Evolutionary conservation across 2,113 vertebrate species (phyloP), one percentile per base, ranked within the genome.

Genomic region (Pica pica): DNA sequence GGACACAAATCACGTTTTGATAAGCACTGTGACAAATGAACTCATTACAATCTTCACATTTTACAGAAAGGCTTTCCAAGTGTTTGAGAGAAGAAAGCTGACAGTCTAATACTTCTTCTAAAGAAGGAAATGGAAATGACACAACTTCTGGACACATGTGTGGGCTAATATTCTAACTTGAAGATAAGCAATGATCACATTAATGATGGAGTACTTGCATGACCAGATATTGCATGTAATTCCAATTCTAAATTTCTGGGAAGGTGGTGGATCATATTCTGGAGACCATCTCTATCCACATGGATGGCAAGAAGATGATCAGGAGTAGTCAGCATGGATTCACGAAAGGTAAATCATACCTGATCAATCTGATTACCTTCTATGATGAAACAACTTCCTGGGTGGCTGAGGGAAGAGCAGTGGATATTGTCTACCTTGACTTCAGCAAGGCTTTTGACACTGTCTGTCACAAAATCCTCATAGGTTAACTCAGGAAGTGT

Each of bases 331-430:
- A 68, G 7, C 37, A 35, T 67, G 21, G 7, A 27, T 22, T 76
- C 31, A 50, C 14, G 22, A 50, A 50, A 50, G 21, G 13, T 31
- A 59, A 59, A 26, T 27, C 17, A 31, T 42, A 21, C 6, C 53
- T 50, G 26, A 27, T 42, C 21, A 35, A 26, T 13, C 9, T 50
- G 9, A 44, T 44, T 52, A 8, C 17, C 5, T 59, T 44, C 26
- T 52, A 9, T 0, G 0, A 35, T 22, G 15, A 37, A 77, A 20
- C 4, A 33, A 7, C 18, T 68, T 59, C 14, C 27, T 27, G 15
- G 53, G 42, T 10, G 22, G 37, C 52, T 37, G 37, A 37, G 27
- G 7, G 27, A 37, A 52, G 37, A 76, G 11, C 13, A 42, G 11
- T 68, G 52, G 21, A 31, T 67, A 22, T 44, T 42, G 4, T 31